Conservation (phyloP, 2,888 invertebrate genomes). For the Cataglyphis altisquamis region DNA sequence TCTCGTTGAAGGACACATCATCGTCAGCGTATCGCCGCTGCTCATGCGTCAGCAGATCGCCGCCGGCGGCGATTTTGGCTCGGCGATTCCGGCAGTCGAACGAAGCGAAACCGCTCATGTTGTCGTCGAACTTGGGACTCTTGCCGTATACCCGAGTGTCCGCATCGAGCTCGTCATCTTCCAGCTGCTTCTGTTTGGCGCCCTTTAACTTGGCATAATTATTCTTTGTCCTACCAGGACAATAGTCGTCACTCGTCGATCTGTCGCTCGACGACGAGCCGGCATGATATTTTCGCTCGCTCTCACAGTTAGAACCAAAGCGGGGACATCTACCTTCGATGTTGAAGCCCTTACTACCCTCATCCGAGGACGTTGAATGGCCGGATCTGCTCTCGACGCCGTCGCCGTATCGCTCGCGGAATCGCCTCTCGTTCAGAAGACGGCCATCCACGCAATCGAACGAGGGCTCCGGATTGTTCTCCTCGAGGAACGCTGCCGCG, state of each 20-base stretch:
- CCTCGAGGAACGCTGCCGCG: conserved; percentile 71
- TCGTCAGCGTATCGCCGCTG: conserved; percentile 77
- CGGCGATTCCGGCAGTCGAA: conserved; percentile 76
- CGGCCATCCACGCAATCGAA: conserved; percentile 82
- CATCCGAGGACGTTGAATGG: conserved; percentile 80
- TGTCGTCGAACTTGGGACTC: conserved; percentile 85
- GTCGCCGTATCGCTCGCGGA: conserved; percentile 64
- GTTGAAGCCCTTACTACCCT: conserved; percentile 76
- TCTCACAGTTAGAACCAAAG: conserved; percentile 81
- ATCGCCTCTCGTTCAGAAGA: conserved; percentile 72
- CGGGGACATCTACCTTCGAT: conserved; percentile 75
- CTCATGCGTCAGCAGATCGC: conserved; percentile 60
- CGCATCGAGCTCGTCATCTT: conserved; percentile 82
- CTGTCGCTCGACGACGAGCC: conserved; percentile 80
- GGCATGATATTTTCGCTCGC: conserved; percentile 78
- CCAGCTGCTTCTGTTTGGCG: conserved; percentile 82
- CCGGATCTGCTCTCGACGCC: conserved; percentile 72
- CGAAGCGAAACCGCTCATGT: conserved; percentile 74
- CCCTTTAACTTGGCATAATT: conserved; percentile 80
- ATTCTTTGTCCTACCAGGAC: conserved; percentile 71
- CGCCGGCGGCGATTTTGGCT: conserved; percentile 41
- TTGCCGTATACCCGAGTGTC: conserved; percentile 84
- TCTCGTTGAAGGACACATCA: conserved; percentile 77
- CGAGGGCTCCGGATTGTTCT: conserved; percentile 75
- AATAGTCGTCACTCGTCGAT: conserved; percentile 73